These are phyloP conservation scores for Macrostomum lignano DNA, from an alignment of 1,140 invertebrate genomes.

Conservation along the genomic window DNA sequence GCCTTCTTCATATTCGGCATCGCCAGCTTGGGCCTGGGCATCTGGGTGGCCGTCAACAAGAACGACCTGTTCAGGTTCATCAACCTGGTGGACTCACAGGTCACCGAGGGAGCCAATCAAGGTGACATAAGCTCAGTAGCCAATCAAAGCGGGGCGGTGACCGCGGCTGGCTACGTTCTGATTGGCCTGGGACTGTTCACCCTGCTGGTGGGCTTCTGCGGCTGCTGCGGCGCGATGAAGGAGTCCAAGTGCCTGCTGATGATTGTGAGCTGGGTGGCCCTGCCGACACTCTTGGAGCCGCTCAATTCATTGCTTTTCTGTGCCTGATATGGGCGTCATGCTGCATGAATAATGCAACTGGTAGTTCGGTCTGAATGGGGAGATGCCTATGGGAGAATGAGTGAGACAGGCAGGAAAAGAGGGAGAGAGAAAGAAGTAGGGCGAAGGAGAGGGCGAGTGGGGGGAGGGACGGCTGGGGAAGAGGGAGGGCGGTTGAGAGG, in stretches of 20 bases:
- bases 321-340: too few species aligned
- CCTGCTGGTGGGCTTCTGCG: constrained; percentile 53
- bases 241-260: constrained; percentile 55
- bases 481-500: too few species aligned
- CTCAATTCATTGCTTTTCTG: too few species aligned
- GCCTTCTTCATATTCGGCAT: constrained; percentile 41
- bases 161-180: constrained; percentile 32
- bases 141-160: constrained; percentile 7
- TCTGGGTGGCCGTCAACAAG: constrained; percentile 44
- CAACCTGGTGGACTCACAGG: constrained; percentile 32
- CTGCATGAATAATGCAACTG: too few species aligned
- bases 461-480: too few species aligned
- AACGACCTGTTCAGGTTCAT: constrained; percentile 38
- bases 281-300: too few species aligned
- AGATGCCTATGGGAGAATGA: too few species aligned
- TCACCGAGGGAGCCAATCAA: constrained; percentile 9
- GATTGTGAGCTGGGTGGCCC: too few species aligned
- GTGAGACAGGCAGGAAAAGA: too few species aligned
- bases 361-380: too few species aligned
- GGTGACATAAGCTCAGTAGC: constrained; percentile 10
- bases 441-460: too few species aligned
- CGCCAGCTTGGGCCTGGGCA: constrained; percentile 40
- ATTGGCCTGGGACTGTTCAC: constrained; percentile 47
- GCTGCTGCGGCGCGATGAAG: constrained; percentile 55
- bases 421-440: too few species aligned